Base-by-base conservation (phyloP, 2,888 invertebrate species). In the Drosophila neonasuta region DNA sequence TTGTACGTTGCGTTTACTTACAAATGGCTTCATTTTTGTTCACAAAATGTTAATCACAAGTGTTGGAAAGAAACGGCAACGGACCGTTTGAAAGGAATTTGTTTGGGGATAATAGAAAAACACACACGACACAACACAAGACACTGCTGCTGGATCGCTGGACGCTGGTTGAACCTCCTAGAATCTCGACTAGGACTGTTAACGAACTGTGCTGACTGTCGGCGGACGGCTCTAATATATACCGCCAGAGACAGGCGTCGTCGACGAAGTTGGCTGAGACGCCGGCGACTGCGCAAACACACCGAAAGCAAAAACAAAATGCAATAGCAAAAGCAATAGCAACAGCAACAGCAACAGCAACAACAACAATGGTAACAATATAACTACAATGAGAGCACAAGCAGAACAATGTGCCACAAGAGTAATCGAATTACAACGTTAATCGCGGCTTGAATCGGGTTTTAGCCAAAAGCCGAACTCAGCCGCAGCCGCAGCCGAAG, bases 101-200 rank as follows among this genome's bases (percentile, higher is more conserved):
- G 56, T 74, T 20, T 52, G 42, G 66, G 61, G 55, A 48, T 46
- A 63, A 65, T 60, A 72, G 62, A 74, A 64, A 71, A 69, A 88
- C 88, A 79, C 81, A 80, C 74, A 36, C 36, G 36, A 36, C 36
- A 36, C 39, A 15, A 80, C 81, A 79, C 82, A 77, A 76, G 79
- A 71, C 82, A 66, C 64, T 65, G 57, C 49, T 71, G 74, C 83
- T 80, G 62, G 62, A 49, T 65, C 71, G 63, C 74, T 80, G 80
- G 73, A 72, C 79, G 88, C 83, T 88, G 82, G 88, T 87, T 90
- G 82, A 91, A 91, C 91, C 91, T 91, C 91, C 91, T 91, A 91
- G 91, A 91, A 89, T 87, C 89, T 81, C 88, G 89, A 87, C 91
- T 91, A 91, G 91, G 91, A 91, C 91, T 91, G 91, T 91, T 91